A percentile compares a stretch with the other conserved stretches of the same genome.
phyloP scores from a whole-genome alignment of 2,113 vertebrate species.

The Xenopus borealis region DNA sequence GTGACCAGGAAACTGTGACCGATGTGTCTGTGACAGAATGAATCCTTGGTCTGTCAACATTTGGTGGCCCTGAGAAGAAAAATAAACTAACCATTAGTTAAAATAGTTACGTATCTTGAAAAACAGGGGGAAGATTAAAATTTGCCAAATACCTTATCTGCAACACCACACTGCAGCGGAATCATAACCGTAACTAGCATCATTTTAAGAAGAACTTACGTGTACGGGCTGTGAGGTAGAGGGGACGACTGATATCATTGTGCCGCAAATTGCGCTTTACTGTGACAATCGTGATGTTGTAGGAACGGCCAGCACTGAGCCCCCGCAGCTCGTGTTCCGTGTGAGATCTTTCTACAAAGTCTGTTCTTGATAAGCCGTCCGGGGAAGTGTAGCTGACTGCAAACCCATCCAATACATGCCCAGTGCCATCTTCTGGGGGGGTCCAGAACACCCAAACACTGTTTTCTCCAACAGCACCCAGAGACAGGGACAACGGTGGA shows the following conservation, averaged over 20 bases:
- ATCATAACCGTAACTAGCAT: too few relatives aligned
- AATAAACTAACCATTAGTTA: neutral
- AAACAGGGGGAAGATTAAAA: too few relatives aligned
- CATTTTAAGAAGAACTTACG: constrained; percentile 70
- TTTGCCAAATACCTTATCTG: too few relatives aligned
- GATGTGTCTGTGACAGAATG: constrained; percentile 78
- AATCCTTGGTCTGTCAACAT: constrained; percentile 81
- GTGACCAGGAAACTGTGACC: constrained; percentile 82
- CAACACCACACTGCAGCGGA: too few relatives aligned
- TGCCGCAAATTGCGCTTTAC: constrained; percentile 87
- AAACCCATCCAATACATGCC: constrained; percentile 83
- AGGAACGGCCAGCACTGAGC: constrained; percentile 81
- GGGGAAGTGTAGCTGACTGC: constrained; percentile 84
- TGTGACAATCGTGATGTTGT: constrained; percentile 95
- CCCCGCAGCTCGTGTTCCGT: constrained; percentile 81
- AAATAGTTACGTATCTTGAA: too few relatives aligned
- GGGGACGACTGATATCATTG: constrained; percentile 90
- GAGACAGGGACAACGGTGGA: constrained; percentile 87
- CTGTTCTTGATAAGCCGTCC: constrained; percentile 77
- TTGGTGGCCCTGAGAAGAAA: constrained; percentile 73
- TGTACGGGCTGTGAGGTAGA: constrained; percentile 80
- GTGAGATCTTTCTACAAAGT: constrained; percentile 82
- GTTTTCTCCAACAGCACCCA: constrained; percentile 86
- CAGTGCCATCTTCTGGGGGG: constrained; percentile 68
- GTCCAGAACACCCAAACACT: constrained; percentile 91